Base-by-base conservation (phyloP, 1,140 invertebrate species). In the Drosophila navojoa region DNA sequence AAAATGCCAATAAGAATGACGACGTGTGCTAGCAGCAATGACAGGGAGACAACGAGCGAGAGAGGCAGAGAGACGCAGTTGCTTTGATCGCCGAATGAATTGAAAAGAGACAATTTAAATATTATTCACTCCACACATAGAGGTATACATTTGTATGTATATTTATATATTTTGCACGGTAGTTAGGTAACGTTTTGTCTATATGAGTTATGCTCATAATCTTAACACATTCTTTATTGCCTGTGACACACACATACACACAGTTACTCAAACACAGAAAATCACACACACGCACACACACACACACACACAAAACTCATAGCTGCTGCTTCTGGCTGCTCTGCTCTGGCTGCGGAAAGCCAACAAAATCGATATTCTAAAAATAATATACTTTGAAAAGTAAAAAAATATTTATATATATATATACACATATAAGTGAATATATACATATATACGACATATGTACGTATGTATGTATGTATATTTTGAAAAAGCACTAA, bases 341-440 rank as follows among this genome's bases (percentile, higher is more conserved):
- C n/a, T 75, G 67, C 59, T 55, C 35, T 60, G 67, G 59, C 69
- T 73, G 71, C 71, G 71, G 64, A 77, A 74, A 77, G 75, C 66
- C 77, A 77, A 89, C 84, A 89, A 89, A 89, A 89, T 89, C 84
- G 85, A 89, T 89, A 89, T 89, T 89, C 84, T 89, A 89, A 89
- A 89, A 89, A 89, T 89, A 89, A 89, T 89, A 89, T 89, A 87
- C 77, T 81, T 87, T 73, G 71, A 73, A 69, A 87, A 87, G 89
- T 82, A 81, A 79, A 82, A 81, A 81, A 13, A 73, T 19, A 58
- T 49, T 49, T 29, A 50, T 32, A 71, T 42, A 57, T 42, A 62
- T 58, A 58, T 71, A 64, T 42, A 63, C 68, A 82, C 71, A 25
- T 53, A 16, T 29, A 57, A 55, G 52, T 22, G 19, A 40, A 62